Base-by-base conservation (phyloP, 2,888 invertebrate genomes). In the Anthophora plumipes region DNA sequence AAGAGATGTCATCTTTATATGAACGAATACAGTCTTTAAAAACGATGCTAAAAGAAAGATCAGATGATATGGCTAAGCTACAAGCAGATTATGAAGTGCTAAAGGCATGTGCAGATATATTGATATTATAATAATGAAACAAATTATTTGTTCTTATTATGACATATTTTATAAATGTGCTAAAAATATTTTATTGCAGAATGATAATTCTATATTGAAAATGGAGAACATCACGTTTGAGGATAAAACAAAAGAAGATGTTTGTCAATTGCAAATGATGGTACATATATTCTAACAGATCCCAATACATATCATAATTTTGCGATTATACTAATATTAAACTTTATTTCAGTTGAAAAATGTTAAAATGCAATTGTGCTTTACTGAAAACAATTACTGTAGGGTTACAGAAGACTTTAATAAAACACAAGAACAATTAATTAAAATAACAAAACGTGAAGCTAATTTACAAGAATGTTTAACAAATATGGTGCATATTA, bases 41-140 rank as follows among this genome's bases (percentile, higher is more conserved):
- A 76, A 83, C 61, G 52, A 82, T 91, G 71, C 46, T 91, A 12
- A 86, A 87, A 55, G 88, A 90, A 61, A 90, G 89, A 83, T 91
- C 90, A 0, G 86, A 90, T 31, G 76, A 82, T 14, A 80, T 91
- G 85, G 90, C 86, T 4, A 88, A 89, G 69, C 67, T 92, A 8
- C 85, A 91, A 85, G 89, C 89, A 5, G 90, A 92, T 85, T 88
- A 90, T 74, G 87, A 91, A 86, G 79, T 91, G 5, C 77, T 91
- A 20, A 90, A 90, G 85, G 92, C 91, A 82, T 22, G 6, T 37
- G 17, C 12, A 59, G 46, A 46, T 52, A 59, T 46, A 37, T 48
- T 43, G 25, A 0, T 43, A 59, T 14, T 0, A 11, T 39, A n/a
- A 46, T 31, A 7, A 31, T 46, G 14, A 14, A 12, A 14, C 31